These are phyloP conservation scores for Melanostoma mellinum DNA, from an alignment of 2,888 invertebrate species.

Conservation along the genomic window DNA sequence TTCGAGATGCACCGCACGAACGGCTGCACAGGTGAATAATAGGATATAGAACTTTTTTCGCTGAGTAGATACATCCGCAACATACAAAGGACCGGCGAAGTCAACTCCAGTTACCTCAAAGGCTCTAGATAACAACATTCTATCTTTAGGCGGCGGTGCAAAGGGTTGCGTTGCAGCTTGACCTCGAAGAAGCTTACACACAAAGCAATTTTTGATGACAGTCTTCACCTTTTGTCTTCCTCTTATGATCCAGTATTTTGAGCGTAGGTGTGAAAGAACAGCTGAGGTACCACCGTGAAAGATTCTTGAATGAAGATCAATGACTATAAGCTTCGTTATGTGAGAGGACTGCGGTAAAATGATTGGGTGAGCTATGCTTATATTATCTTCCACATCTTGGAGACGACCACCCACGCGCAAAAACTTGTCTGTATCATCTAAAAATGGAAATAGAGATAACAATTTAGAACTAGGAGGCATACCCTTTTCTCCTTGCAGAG, in stretches of 20 bases:
- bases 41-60: conserved; percentile 10
- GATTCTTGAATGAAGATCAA: conserved; percentile 11
- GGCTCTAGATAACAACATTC: conserved; percentile 8
- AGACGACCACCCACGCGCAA: conserved; percentile 19
- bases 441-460: conserved; percentile 15
- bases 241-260: conserved; percentile 17
- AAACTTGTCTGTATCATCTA: conserved; percentile 2
- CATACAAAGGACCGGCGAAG: conserved; percentile 39
- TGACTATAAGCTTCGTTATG: conserved; percentile 22
- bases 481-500: conserved; percentile 17
- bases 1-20: too few relatives aligned
- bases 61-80: conserved; percentile 6
- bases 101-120: conserved; percentile 28
- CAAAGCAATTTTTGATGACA: conserved; percentile 30
- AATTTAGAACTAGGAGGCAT: conserved; percentile 25
- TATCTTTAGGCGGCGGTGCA: conserved; percentile 34
- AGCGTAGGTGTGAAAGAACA: conserved; percentile 14
- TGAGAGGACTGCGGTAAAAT: conserved; percentile 28
- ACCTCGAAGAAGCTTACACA: conserved; percentile 22
- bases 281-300: conserved; percentile 26
- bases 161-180: conserved; percentile 26
- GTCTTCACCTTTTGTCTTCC: conserved; percentile 15
- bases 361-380: conserved; percentile 9
- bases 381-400: not conserved
- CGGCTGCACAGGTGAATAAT: not conserved